Conservation (phyloP, 2,113 vertebrate species). For the Rissa tridactyla region DNA sequence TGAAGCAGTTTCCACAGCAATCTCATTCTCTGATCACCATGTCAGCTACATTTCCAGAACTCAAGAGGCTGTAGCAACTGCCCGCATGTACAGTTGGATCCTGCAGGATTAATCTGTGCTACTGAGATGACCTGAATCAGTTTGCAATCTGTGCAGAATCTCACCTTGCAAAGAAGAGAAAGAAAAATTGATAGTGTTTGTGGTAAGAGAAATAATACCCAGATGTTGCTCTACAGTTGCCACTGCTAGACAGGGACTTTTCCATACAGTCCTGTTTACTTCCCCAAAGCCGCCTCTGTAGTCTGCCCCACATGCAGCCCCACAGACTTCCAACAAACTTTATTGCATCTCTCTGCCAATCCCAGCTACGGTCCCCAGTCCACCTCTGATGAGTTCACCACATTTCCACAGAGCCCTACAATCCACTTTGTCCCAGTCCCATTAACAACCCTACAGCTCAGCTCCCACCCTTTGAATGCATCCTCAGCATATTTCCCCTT, state of each 20-base stretch:
- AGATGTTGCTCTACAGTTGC: neutral
- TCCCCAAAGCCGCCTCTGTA: neutral
- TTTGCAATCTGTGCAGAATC: neutral
- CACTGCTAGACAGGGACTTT: neutral
- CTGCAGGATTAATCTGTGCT: neutral
- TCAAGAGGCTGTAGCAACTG: neutral
- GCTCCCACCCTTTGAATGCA: neutral
- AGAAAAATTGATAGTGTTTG: neutral
- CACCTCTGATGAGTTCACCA: neutral
- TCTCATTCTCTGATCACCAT: neutral
- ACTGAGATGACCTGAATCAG: neutral
- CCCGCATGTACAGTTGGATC: neutral
- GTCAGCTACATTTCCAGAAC: constrained; percentile 15
- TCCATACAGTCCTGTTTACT: neutral
- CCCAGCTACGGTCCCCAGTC: neutral
- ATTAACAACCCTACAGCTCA: neutral
- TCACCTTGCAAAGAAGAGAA: neutral
- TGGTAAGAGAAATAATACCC: neutral
- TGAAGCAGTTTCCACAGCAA: neutral
- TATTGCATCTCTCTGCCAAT: neutral
- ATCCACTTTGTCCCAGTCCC: neutral
- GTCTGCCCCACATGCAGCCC: neutral
- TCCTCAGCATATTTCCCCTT: neutral
- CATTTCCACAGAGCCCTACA: neutral
- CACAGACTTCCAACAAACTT: neutral